Percentiles rank a stretch among this genome's conserved stretches.
Conservation (phyloP, 1,140 invertebrate genomes). For the Magallana ariakensis region DNA sequence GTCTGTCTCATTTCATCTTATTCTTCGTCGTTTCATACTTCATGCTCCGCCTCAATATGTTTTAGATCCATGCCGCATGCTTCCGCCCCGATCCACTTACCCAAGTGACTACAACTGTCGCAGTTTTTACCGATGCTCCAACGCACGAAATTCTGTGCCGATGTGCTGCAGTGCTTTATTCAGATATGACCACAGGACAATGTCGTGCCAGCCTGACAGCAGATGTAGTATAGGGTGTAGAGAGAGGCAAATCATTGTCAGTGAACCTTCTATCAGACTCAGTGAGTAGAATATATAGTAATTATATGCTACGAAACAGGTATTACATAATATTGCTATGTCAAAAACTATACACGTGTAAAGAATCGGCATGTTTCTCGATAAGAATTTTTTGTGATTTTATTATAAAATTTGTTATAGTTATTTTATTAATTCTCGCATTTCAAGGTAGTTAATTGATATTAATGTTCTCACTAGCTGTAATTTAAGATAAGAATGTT, state of each 20-base stretch:
- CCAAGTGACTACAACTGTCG: constrained; percentile 18
- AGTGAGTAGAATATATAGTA: not conserved
- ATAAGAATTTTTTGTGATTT: too few species aligned
- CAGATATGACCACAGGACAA: not conserved
- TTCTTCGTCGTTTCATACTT: too few species aligned
- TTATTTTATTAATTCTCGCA: too few species aligned
- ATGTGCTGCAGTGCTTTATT: not conserved
- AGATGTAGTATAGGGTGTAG: not conserved
- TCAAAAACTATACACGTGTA: too few species aligned
- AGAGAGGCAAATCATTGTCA: not conserved
- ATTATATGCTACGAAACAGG: too few species aligned
- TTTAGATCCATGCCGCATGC: not conserved
- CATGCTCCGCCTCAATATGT: not conserved
- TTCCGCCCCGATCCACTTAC: not conserved
- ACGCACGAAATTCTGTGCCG: not conserved
- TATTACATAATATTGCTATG: too few species aligned
- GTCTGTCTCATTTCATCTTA: too few species aligned
- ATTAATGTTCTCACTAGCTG: too few species aligned
- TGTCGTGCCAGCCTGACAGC: not conserved
- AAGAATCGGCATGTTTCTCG: too few species aligned
- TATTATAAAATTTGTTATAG: too few species aligned
- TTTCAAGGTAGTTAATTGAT: too few species aligned
- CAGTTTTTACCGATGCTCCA: constrained; percentile 4
- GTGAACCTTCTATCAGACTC: not conserved
- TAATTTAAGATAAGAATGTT: too few species aligned